Conservation (phyloP, 2,888 invertebrate species). For the Oxytorus armatus region DNA sequence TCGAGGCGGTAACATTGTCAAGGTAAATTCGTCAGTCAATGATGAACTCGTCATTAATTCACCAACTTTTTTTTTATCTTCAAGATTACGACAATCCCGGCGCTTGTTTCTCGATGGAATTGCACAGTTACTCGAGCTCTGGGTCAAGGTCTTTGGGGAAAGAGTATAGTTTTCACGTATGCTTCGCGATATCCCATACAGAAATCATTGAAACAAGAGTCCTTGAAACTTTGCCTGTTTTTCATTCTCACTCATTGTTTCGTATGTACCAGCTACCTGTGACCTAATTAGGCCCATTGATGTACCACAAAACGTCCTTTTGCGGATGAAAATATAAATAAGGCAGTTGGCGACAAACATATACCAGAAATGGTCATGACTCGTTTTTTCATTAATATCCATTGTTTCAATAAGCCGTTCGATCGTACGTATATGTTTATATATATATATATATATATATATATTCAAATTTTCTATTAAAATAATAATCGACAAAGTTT, state of each 20-base stretch:
- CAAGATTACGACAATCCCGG: neutral
- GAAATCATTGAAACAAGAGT: neutral
- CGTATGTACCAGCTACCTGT: neutral
- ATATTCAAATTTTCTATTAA: too few relatives aligned
- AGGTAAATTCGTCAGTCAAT: slow-evolving; percentile 63
- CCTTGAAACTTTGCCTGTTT: neutral
- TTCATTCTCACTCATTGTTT: neutral
- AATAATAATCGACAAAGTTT: too few relatives aligned
- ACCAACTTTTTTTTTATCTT: neutral
- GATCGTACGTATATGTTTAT: too few relatives aligned
- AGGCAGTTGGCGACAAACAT: too few relatives aligned
- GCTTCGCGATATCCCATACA: neutral
- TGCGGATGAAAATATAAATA: too few relatives aligned
- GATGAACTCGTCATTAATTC: slow-evolving; percentile 8
- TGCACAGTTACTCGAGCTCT: neutral
- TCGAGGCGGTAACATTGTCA: slow-evolving; percentile 70
- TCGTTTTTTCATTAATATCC: too few relatives aligned
- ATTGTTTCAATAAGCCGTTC: too few relatives aligned
- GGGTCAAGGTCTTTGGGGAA: slow-evolving; percentile 12
- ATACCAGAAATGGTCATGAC: too few relatives aligned
- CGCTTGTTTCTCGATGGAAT: slow-evolving; percentile 12
- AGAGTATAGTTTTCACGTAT: neutral
- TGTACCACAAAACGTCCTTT: too few relatives aligned
- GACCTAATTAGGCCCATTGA: too few relatives aligned
- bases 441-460: too few relatives aligned